Percentiles rank a stretch among this genome's conserved stretches.
Evolutionary conservation across 2,113 vertebrate species (phyloP).

Genomic region (Triplophysa tibetana): DNA sequence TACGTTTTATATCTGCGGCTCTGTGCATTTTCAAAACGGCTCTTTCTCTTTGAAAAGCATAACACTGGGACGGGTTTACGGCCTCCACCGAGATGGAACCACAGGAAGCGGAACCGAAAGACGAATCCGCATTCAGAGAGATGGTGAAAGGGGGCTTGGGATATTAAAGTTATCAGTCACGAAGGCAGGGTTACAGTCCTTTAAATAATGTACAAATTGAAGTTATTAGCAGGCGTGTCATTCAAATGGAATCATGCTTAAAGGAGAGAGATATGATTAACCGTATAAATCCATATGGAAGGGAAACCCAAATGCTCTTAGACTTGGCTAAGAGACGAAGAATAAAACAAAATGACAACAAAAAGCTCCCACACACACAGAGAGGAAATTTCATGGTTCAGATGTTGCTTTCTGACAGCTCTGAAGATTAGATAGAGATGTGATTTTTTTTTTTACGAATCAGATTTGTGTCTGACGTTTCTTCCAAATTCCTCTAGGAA

Average conservation of each 20-base stretch:
- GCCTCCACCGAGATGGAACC: slow-evolving; percentile 20
- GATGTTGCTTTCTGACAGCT: too few species aligned
- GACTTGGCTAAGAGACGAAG: background rate
- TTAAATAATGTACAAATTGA: slow-evolving; percentile 39
- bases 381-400: too few species aligned
- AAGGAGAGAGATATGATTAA: background rate
- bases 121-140: background rate
- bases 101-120: background rate
- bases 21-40: slow-evolving; percentile 10
- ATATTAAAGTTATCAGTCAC: slow-evolving; percentile 38
- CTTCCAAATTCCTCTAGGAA: too few species aligned
- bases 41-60: slow-evolving; percentile 43
- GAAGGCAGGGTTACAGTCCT: slow-evolving; percentile 13
- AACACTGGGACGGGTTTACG: slow-evolving; percentile 30
- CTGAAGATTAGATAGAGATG: too few species aligned
- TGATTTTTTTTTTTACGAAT: too few species aligned
- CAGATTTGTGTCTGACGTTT: too few species aligned
- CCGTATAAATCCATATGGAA: slow-evolving; percentile 3
- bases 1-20: slow-evolving; percentile 22
- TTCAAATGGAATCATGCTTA: slow-evolving; percentile 4
- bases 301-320: background rate
- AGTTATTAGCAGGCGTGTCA: slow-evolving; percentile 12
- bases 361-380: background rate
- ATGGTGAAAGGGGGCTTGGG: background rate
- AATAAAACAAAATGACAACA: slow-evolving; percentile 1